A percentile compares a stretch with the other conserved stretches of the same genome.
Evolutionary conservation across 2,888 invertebrate species (phyloP).

Genomic region (Lasioglossum malachurum): DNA sequence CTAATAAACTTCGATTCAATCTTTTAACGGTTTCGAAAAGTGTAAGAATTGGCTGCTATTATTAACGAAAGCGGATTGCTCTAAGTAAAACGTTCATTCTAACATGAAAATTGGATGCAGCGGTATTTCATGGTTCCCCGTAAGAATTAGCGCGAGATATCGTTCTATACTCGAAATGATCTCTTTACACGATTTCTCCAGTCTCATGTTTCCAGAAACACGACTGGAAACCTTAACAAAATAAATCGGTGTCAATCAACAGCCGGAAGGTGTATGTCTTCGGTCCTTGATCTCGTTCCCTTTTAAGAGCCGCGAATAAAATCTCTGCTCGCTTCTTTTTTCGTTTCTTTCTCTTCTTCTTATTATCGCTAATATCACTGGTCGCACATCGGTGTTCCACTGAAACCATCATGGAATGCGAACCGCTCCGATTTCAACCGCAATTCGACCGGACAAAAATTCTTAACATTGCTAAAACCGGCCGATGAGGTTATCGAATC

Average conservation of each 20-base stretch:
- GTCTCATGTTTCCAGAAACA: background rate
- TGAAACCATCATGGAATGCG: slow-evolving; percentile 73
- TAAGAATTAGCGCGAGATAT: background rate
- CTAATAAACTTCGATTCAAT: background rate
- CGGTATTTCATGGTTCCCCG: background rate
- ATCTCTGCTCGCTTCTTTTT: slow-evolving; percentile 2
- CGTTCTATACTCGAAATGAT: background rate
- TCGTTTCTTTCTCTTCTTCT: slow-evolving; percentile 31
- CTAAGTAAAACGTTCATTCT: background rate
- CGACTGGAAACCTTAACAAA: background rate
- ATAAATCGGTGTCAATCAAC: slow-evolving; percentile 50
- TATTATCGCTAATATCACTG: slow-evolving; percentile 62
- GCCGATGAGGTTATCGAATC: slow-evolving; percentile 63
- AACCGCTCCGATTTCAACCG: slow-evolving; percentile 78
- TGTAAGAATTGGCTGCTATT: background rate
- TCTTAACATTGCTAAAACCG: slow-evolving; percentile 75
- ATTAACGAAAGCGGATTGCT: background rate
- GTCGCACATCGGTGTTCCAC: slow-evolving; percentile 57
- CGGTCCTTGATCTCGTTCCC: slow-evolving; percentile 48
- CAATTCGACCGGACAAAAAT: slow-evolving; percentile 70
- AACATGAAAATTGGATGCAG: background rate
- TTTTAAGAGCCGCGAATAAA: slow-evolving; percentile 49
- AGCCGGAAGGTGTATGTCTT: slow-evolving; percentile 39
- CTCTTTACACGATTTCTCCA: slow-evolving; percentile 9
- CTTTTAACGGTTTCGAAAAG: no score